Base-by-base conservation (phyloP, 2,888 invertebrate genomes). In the Dynastes hyllus region DNA sequence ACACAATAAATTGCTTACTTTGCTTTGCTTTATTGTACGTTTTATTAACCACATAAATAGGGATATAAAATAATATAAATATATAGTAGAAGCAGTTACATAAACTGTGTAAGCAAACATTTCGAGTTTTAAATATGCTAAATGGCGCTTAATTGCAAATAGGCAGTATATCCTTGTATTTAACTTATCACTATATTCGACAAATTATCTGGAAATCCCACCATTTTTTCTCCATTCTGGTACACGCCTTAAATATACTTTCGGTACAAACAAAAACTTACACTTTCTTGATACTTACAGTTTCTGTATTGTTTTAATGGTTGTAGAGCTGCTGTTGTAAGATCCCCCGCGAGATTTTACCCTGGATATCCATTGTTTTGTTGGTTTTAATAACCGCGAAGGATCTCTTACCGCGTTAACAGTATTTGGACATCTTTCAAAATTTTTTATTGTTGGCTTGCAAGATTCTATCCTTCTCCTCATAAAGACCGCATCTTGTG, bases 331-430 rank as follows among this genome's bases (percentile, higher is more conserved):
- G 63, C 51, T 73, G 13, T 76, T 61, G 73, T 79, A 27, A 11
- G 67, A 78, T 81, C 66, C 61, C 58, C 76, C 69, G 40, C 27
- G 22, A 58, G 45, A 58, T 71, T 40, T 77, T 61, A 37, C 58
- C 73, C 78, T 78, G 58, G 51, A 77, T n/a, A 86, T 82, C 89
- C 89, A 89, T 79, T 88, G 88, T 77, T 86, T 84, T 0, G 89
- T 89, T 2, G 89, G 88, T 82, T 86, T 84, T 11, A 88, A 82
- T 13, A 89, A 22, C 79, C 89, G 82, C 4, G 83, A 78, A 9
- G 88, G 88, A 84, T 89, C 87, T 81, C 88, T 83, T n/a, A 78
- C 55, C 11, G 65, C 80, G 32, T 63, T 40, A 67, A 76, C 71
- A 51, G 29, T 69, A 45, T 65, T 79, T n/a, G 51, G 13, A 55